A percentile compares a stretch with the other conserved stretches of the same genome.
Evolutionary conservation across 2,888 invertebrate genomes (phyloP).

Genomic region (Allolobophora icterica): DNA sequence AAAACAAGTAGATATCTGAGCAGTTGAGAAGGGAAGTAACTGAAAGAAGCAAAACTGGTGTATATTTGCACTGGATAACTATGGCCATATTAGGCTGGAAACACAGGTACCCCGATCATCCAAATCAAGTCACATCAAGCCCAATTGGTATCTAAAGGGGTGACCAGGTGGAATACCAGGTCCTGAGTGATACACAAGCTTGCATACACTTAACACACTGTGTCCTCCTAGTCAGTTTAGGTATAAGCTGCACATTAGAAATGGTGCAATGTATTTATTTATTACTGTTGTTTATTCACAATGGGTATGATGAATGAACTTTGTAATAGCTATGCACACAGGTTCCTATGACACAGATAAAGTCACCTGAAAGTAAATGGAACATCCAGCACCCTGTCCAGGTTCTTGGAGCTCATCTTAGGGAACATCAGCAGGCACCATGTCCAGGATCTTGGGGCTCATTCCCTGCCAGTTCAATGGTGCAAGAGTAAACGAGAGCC

Average conservation of each 20-base stretch:
- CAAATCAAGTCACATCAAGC: not conserved
- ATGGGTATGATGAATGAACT: not conserved
- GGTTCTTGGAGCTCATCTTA: not conserved
- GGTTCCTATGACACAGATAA: not conserved
- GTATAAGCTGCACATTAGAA: not conserved
- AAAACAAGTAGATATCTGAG: not conserved
- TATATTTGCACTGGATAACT: not conserved
- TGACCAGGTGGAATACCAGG: not conserved
- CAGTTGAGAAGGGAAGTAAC: not conserved
- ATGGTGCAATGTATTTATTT: constrained; percentile 1
- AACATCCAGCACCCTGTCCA: not conserved
- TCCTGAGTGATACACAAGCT: not conserved
- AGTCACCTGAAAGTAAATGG: not conserved
- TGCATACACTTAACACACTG: not conserved
- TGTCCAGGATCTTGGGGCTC: not conserved
- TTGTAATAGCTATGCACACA: not conserved
- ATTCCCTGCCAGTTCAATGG: not conserved
- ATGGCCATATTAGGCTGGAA: not conserved
- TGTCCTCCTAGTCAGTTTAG: not conserved
- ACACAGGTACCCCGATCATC: not conserved
- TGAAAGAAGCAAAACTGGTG: not conserved
- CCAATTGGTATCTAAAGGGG: not conserved
- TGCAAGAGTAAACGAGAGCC: not conserved
- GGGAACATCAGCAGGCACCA: not conserved
- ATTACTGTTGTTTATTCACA: not conserved